Base-by-base conservation (phyloP, 2,888 invertebrate genomes). In the Drosophila merina region DNA sequence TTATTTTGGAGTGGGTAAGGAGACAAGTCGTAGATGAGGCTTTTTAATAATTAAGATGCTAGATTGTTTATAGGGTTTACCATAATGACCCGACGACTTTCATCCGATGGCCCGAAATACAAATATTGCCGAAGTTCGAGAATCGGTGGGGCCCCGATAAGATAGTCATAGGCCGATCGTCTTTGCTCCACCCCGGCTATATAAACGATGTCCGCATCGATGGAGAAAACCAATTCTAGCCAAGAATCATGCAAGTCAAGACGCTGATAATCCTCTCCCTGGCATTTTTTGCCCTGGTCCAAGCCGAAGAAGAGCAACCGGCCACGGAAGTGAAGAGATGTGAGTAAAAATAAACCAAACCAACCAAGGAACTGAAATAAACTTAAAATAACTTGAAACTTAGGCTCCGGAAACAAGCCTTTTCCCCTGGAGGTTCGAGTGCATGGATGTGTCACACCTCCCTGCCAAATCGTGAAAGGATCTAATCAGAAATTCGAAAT, bases 391-490 rank as follows among this genome's bases (percentile, higher is more conserved):
- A 10, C 36, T 4, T 2, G 3, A 10, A 10, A 4, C 33, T 0
- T 30, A 90, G 90, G 89, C 47, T 75, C 86, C 4, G 74, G 69
- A 5, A 64, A 60, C 3, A 89, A 88, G 52, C 91, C 91, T 0
- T 80, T 76, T 38, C 90, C 91, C 0, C 33, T 87, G 54, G 80
- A 69, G 20, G 91, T 91, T 1, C 76, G 78, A 3, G 74, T 92
- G 1, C 54, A 60, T 0, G 89, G 88, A 20, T 92, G 92, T 58
- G 72, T 76, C 0, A 66, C 58, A 2, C 89, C 89, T n/a, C 92
- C 92, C 0, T 92, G 92, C 36, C 57, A 77, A 28, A 77, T 92
- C 1, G n/a, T 86, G 0, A 90, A 90, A 54, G 91, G 91, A 9
- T 66, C 78, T 0, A 68, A 55, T 10, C 86, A 85, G 9, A 25